Evolutionary conservation across 2,888 invertebrate genomes (phyloP).

Genomic region (Cylloceria caligata): DNA sequence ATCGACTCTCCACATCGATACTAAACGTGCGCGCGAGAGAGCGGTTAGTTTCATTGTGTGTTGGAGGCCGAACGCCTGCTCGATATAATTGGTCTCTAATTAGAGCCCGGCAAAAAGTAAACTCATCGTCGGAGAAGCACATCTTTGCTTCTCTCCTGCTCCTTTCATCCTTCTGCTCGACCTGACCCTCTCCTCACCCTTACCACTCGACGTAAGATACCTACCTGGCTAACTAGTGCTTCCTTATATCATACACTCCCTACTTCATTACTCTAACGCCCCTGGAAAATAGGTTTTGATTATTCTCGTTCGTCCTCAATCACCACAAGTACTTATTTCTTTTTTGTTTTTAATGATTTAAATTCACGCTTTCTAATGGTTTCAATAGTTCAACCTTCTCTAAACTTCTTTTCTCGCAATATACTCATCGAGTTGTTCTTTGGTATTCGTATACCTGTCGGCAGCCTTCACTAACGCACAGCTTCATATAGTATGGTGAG

Average conservation of each 20-base stretch:
- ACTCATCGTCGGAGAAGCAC: slow-evolving; percentile 67
- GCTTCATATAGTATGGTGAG: slow-evolving; percentile 48
- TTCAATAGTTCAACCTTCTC: slow-evolving; percentile 23
- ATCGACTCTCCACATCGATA: slow-evolving; percentile 79
- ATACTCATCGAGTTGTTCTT: slow-evolving; percentile 38
- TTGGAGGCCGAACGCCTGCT: slow-evolving; percentile 79
- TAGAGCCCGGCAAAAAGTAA: slow-evolving; percentile 75
- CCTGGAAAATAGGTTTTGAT: slow-evolving; percentile 54
- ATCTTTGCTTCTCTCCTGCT: slow-evolving; percentile 46
- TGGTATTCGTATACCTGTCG: slow-evolving; percentile 61
- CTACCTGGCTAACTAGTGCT: slow-evolving; percentile 19
- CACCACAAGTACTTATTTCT: slow-evolving; percentile 39
- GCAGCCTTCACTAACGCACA: slow-evolving; percentile 68
- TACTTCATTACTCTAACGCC: slow-evolving; percentile 15
- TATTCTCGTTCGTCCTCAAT: slow-evolving; percentile 48
- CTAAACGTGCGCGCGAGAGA: slow-evolving; percentile 72
- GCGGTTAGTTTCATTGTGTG: slow-evolving; percentile 77
- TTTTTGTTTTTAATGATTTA: neutral
- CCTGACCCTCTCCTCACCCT: slow-evolving; percentile 21
- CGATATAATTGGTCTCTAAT: slow-evolving; percentile 82
- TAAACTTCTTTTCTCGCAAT: slow-evolving; percentile 8
- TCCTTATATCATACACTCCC: slow-evolving; percentile 22
- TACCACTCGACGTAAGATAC: neutral
- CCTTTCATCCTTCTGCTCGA: slow-evolving; percentile 35
- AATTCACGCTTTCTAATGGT: slow-evolving; percentile 45